Conservation (phyloP, 2,888 invertebrate species). For the Ferrisia virgata region DNA sequence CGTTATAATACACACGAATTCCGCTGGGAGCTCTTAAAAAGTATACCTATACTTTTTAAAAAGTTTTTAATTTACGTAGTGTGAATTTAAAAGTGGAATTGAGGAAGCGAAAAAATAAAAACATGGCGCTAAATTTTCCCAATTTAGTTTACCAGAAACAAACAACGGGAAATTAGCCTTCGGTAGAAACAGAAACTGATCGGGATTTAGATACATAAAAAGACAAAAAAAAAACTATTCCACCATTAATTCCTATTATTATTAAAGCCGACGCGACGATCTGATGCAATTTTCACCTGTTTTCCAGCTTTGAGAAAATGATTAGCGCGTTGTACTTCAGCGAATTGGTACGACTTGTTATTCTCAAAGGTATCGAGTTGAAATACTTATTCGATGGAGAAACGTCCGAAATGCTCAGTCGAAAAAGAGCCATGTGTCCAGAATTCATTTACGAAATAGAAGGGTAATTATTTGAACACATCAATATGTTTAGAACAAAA, state of each 20-base stretch:
- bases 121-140: neutral
- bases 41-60: neutral
- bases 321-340: slow-evolving; percentile 23
- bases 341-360: slow-evolving; percentile 27
- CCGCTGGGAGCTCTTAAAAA: neutral
- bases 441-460: slow-evolving; percentile 38
- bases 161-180: neutral
- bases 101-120: neutral
- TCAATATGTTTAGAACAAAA: neutral
- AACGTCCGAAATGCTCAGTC: neutral
- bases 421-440: neutral
- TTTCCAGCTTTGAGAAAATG: slow-evolving; percentile 35
- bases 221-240: neutral
- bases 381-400: slow-evolving; percentile 31
- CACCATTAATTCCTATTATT: neutral
- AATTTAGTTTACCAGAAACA: neutral
- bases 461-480: slow-evolving; percentile 11
- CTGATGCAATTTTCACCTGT: neutral
- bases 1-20: neutral
- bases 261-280: neutral
- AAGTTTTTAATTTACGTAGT: neutral
- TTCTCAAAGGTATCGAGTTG: slow-evolving; percentile 2
- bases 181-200: neutral
- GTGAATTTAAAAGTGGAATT: neutral
- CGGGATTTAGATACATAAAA: neutral